phyloP scores from a whole-genome alignment of 2,888 invertebrate species.

The Ptilodon capucinus region DNA sequence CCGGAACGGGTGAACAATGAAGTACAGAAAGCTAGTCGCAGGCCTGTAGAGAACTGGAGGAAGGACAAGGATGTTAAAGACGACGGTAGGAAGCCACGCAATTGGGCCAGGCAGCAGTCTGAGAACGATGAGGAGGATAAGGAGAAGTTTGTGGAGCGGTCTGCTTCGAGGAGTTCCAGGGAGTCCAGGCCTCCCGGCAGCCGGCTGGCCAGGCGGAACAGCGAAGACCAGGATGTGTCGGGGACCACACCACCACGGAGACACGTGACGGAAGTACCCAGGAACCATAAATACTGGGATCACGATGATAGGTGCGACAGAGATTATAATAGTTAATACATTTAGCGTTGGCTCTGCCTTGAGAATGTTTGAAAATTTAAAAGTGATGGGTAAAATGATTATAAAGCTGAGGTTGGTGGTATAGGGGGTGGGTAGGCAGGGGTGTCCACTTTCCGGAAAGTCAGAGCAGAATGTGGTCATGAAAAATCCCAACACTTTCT shows the following conservation, averaged over 20 bases:
- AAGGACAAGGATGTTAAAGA: conserved; percentile 59
- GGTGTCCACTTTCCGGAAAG: no score
- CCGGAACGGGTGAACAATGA: conserved; percentile 65
- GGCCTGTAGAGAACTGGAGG: conserved; percentile 69
- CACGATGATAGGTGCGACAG: conserved; percentile 75
- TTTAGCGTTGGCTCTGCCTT: conserved; percentile 4
- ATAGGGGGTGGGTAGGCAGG: no score
- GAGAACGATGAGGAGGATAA: conserved; percentile 63
- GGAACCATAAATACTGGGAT: conserved; percentile 75
- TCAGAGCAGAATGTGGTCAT: no score
- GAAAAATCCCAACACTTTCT: no score
- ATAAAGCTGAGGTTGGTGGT: no score
- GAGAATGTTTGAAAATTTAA: background rate
- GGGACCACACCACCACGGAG: conserved; percentile 50
- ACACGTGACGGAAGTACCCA: conserved; percentile 68
- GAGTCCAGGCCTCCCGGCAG: conserved; percentile 39
- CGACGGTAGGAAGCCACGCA: conserved; percentile 56
- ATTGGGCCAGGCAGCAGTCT: conserved; percentile 63
- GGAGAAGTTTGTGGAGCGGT: conserved; percentile 36
- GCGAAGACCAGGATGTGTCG: conserved; percentile 42
- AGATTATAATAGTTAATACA: conserved; percentile 73
- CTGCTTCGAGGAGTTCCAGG: conserved; percentile 40
- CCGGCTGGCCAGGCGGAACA: conserved; percentile 49
- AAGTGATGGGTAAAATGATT: background rate
- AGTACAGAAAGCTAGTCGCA: conserved; percentile 51